Base-by-base conservation (phyloP, 1,140 invertebrate species). In the Nasonia longicornis region DNA sequence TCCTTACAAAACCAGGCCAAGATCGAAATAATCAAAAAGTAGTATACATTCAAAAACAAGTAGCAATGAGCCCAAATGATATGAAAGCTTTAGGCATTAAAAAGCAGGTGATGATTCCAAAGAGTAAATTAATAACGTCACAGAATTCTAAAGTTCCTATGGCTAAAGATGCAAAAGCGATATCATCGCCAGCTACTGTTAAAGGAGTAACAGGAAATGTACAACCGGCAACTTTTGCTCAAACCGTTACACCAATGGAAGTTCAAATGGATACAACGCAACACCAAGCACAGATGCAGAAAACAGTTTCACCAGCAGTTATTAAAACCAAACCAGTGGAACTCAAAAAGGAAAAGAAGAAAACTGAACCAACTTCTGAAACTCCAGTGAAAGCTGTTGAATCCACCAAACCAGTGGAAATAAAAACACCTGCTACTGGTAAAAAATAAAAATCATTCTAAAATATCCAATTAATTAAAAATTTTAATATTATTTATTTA, bases 1-100 rank as follows among this genome's bases (percentile, higher is more conserved):
- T 90, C 48, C 77, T 91, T 26, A 89, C 90, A 29, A 90, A 90
- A 80, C 88, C 88, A 14, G 88, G 88, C 26, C 89, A 90, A 82
- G 85, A 83, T 69, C 84, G 86, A 45, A 87, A 84, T 67, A 90
- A 86, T 85, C 87, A 86, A 31, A 90, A 89, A 78, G 85, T 89
- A 20, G 84, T 89, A 38, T 88, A 90, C 69, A 85, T 90, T 58
- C 89, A 89, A 66, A 91, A 91, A 76, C 89, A 90, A 82, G 77
- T 90, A 22, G 16, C 87, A 8, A 85, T 90, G 84, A 89, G 88
- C 75, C 78, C 87, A n/a, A 88, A 87, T 70, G 89, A 90, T 14
- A 26, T 89, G 0, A 88, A 86, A 76, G 86, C 78, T 66, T 31
- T 87, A 0, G 86, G 83, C 0, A 63, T 85, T 8, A 90, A 89